Evolutionary conservation across 2,113 vertebrate species (phyloP).

Genomic region (Mirounga angustirostris): DNA sequence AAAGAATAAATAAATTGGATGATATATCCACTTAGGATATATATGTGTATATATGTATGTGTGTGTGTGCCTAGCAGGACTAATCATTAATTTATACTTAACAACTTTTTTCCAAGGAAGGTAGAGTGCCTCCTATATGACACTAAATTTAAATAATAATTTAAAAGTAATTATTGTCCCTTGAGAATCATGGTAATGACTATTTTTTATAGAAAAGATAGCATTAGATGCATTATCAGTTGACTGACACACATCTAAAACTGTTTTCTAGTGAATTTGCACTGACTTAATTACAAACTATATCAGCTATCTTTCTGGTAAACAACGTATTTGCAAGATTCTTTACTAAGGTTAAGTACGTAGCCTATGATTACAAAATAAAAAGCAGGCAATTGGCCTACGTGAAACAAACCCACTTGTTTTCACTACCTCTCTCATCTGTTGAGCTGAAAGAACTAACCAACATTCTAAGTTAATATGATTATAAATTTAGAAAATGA

Average conservation of each 20-base stretch:
- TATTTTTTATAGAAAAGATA: conserved; percentile 38
- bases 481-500: conserved; percentile 47
- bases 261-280: conserved; percentile 17
- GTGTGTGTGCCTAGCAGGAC: background rate
- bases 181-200: conserved; percentile 19
- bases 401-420: background rate
- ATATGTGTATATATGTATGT: background rate
- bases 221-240: background rate
- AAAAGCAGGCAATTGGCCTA: background rate
- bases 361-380: conserved; percentile 43
- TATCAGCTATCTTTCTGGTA: background rate
- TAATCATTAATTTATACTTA: conserved; percentile 29
- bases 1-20: conserved; percentile 51
- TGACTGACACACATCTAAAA: conserved; percentile 27
- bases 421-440: conserved; percentile 14
- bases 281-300: background rate
- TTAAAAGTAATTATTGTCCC: conserved; percentile 24
- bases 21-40: background rate
- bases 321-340: conserved; percentile 47
- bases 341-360: background rate
- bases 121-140: background rate
- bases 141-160: conserved; percentile 42
- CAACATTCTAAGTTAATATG: background rate
- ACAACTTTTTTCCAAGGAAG: conserved; percentile 18
- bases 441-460: conserved; percentile 21